Conservation (phyloP, 2,113 vertebrate species). For the Meles meles region DNA sequence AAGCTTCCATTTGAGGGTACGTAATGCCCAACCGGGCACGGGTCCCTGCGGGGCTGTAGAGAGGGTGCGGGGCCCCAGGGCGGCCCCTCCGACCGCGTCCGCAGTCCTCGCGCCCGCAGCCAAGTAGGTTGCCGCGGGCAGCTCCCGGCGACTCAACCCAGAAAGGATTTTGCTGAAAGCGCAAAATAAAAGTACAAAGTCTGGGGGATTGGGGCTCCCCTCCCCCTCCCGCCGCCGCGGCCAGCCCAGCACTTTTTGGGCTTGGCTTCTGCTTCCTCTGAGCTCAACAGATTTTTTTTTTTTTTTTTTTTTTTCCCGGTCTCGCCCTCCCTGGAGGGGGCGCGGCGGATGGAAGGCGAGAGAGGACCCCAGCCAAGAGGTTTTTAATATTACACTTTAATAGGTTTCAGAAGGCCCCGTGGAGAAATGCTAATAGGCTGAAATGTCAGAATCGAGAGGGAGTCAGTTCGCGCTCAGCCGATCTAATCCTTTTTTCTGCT, state of each 20-base stretch:
- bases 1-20: constrained; percentile 46
- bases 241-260: constrained; percentile 70
- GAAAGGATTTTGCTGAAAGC: constrained; percentile 68
- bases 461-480: constrained; percentile 66
- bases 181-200: constrained; percentile 72
- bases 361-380: constrained; percentile 74
- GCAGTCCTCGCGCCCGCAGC: background rate
- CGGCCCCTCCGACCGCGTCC: background rate
- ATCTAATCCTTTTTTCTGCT: constrained; percentile 73
- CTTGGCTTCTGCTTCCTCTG: constrained; percentile 66
- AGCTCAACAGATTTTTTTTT: constrained; percentile 70
- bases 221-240: constrained; percentile 31
- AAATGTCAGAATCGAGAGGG: constrained; percentile 74
- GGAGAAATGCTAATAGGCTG: constrained; percentile 76
- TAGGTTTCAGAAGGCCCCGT: constrained; percentile 71
- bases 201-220: constrained; percentile 56
- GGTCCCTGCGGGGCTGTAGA: constrained; percentile 8
- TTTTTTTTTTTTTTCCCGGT: constrained; percentile 43
- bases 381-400: constrained; percentile 77
- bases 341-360: constrained; percentile 71
- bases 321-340: constrained; percentile 75
- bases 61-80: constrained; percentile 10
- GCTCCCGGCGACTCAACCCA: constrained; percentile 29
- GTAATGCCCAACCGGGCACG: constrained; percentile 31
- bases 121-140: constrained; percentile 38